Evolutionary conservation across 2,797 vertebrate species (phyloP), one percentile per base, ranked within the genome.

Genomic region (Galago senegalensis): DNA sequence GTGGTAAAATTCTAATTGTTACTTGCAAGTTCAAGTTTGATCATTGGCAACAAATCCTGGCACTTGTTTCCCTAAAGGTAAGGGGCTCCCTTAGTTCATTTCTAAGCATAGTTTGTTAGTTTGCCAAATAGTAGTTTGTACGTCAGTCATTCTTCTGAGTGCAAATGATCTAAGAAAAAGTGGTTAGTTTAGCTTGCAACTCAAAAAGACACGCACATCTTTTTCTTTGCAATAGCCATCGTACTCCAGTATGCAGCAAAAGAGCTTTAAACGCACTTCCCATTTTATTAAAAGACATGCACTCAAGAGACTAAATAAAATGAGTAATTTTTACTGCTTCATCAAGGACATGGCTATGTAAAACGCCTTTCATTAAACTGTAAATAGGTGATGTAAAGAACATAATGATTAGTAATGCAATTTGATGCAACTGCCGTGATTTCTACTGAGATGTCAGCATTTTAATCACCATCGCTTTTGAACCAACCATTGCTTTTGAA

Each of bases 181-280:
- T 67, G 81, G 58, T 25, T 88, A 53, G 67, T 89, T 89, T 43
- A 87, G 65, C 85, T 89, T 37, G 82, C 21, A 69, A 58, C 86
- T 84, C 77, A 82, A 18, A 65, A 9, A 20, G 53, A 53, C 21
- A 20, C 0, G 1, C 13, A 1, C 5, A 6, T 46, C 25, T 34
- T 65, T 87, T 37, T 34, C n/a, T 34, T 46, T 1, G 10, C 60
- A 16, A 31, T 12, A 21, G 18, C 17, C 79, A 16, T 21, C 14
- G 18, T 69, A 4, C 49, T 61, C 85, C 37, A 25, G 10, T 72
- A 2, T 40, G 37, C 31, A 67, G 29, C 53, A 31, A 31, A 69
- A n/a, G 40, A 91, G 10, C 18, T 61, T 46, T 56, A 46, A 61
- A 1, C 12, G 3, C n/a, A 1, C 20, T n/a, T 84, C 20, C 18